A percentile compares a stretch with the other conserved stretches of the same genome.
These are phyloP conservation scores for Aphelenchoides avenae DNA, from an alignment of 1,140 invertebrate genomes.

Conservation along the genomic window DNA sequence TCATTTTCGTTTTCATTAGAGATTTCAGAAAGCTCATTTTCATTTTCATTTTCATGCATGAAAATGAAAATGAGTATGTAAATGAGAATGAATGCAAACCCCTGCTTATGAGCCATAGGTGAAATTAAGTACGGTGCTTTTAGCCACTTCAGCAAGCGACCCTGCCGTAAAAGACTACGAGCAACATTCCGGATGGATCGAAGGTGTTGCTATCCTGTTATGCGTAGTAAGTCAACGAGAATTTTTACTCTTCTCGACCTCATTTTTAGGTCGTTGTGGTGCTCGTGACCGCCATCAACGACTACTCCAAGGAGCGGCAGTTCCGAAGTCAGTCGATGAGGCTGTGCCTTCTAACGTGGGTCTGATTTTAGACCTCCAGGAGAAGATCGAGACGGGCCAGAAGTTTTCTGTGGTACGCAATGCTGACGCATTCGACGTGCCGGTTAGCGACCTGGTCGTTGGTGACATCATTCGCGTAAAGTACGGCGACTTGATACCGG, in stretches of 20 bases:
- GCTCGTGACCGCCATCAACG: slow-evolving; percentile 57
- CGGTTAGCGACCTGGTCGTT: slow-evolving; percentile 92
- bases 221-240: no score
- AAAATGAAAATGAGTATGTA: no score
- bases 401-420: slow-evolving; percentile 92
- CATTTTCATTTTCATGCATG: no score
- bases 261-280: slow-evolving; percentile 58
- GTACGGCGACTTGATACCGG: slow-evolving; percentile 60
- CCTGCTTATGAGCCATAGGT: no score
- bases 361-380: slow-evolving; percentile 69
- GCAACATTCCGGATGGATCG: slow-evolving; percentile 66
- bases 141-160: no score
- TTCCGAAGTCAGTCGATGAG: no score
- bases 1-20: no score
- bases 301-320: slow-evolving; percentile 56
- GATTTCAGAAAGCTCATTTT: no score
- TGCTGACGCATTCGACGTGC: slow-evolving; percentile 84
- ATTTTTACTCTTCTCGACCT: no score
- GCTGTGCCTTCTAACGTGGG: slow-evolving; percentile 3
- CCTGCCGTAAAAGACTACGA: no score
- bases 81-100: no score
- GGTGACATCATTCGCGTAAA: slow-evolving; percentile 88
- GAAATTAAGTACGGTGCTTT: no score
- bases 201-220: slow-evolving; percentile 58
- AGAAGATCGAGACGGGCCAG: slow-evolving; percentile 95